A percentile compares a stretch with the other conserved stretches of the same genome.
phyloP scores from a whole-genome alignment of 2,113 vertebrate genomes.

The Trachemys scripta region DNA sequence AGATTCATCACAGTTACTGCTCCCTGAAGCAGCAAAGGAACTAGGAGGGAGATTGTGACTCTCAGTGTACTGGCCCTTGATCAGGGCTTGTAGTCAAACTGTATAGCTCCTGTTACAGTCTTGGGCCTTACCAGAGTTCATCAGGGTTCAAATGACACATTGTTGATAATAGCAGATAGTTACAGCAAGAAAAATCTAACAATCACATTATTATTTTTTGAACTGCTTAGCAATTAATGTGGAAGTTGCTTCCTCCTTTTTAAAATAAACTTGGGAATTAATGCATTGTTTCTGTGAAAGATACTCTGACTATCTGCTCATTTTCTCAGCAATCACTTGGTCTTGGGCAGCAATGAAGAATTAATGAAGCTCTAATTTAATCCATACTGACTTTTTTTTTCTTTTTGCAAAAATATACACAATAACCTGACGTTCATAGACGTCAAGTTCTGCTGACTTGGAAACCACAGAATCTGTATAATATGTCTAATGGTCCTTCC shows the following conservation, averaged over 20 bases:
- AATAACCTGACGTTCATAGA: neutral
- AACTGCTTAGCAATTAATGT: neutral
- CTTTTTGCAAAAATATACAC: slow-evolving; percentile 26
- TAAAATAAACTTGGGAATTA: neutral
- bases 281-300: neutral
- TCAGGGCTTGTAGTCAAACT: neutral
- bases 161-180: neutral
- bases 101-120: rapidly evolving
- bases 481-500: neutral
- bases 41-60: neutral
- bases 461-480: neutral
- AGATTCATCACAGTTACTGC: rapidly evolving
- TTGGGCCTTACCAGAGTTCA: neutral
- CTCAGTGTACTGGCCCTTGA: rapidly evolving
- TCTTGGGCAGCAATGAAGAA: slow-evolving; percentile 29
- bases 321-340: neutral
- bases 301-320: rapidly evolving
- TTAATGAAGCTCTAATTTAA: slow-evolving; percentile 21
- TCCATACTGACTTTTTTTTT: slow-evolving; percentile 13
- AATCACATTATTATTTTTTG: neutral
- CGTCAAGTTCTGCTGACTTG: neutral
- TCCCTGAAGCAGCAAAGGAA: rapidly evolving
- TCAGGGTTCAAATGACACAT: rapidly evolving
- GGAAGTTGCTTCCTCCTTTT: rapidly evolving
- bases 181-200: rapidly evolving